phyloP scores from a whole-genome alignment of 2,113 vertebrate species.

The Prolemur simus region DNA sequence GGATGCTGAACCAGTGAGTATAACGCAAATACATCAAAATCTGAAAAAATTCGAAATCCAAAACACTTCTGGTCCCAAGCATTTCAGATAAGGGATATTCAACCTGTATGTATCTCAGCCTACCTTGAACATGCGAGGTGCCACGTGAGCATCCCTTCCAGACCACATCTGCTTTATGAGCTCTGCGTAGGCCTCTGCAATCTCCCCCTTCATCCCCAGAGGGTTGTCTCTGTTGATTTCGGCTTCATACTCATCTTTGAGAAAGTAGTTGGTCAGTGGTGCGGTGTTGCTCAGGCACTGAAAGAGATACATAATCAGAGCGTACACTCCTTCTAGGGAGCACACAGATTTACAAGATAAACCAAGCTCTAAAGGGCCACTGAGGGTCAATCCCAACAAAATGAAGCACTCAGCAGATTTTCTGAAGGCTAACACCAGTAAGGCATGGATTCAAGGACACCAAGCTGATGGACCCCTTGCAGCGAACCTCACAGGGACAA shows the following conservation, averaged over 20 bases:
- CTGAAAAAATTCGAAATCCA: background rate
- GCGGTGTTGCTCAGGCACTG: conserved; percentile 97
- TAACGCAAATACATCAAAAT: background rate
- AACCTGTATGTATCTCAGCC: conserved; percentile 44
- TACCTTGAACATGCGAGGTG: conserved; percentile 96
- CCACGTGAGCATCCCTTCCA: conserved; percentile 92
- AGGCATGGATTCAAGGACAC: background rate
- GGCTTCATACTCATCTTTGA: conserved; percentile 93
- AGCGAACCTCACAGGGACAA: background rate
- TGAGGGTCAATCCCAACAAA: background rate
- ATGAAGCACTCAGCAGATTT: background rate
- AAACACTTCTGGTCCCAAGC: background rate
- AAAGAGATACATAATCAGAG: conserved; percentile 54
- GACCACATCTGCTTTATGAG: conserved; percentile 98
- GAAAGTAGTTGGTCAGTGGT: conserved; percentile 95
- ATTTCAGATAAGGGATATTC: background rate
- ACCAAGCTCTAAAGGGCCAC: background rate
- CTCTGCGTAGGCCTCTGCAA: conserved; percentile 96
- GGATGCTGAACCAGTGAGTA: background rate
- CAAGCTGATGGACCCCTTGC: background rate
- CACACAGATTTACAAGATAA: background rate
- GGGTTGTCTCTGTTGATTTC: conserved; percentile 98
- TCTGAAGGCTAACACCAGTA: background rate
- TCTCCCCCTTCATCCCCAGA: conserved; percentile 98
- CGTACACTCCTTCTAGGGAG: background rate